A percentile compares a stretch with the other conserved stretches of the same genome.
phyloP scores from a whole-genome alignment of 2,797 vertebrate genomes.

The Pipistrellus pygmaeus region DNA sequence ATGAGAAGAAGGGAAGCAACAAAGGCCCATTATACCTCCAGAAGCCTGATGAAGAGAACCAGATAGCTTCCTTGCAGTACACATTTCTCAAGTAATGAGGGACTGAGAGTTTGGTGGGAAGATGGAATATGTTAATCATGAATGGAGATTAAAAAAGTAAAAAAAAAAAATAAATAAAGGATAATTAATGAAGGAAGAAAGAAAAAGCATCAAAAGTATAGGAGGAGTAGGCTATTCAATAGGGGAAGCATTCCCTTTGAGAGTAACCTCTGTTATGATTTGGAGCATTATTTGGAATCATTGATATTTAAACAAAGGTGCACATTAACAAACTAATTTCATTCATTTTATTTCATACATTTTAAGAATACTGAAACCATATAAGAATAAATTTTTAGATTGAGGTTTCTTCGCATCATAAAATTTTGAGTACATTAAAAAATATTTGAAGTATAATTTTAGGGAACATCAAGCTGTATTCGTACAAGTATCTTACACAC shows the following conservation, averaged over 20 bases:
- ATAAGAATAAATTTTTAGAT: neutral
- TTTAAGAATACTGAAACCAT: neutral
- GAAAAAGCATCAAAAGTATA: neutral
- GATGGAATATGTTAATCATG: neutral
- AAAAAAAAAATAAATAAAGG: conserved; percentile 8
- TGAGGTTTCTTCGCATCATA: neutral
- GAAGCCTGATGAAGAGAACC: neutral
- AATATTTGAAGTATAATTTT: conserved; percentile 39
- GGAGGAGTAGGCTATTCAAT: neutral
- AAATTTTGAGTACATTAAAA: conserved; percentile 1
- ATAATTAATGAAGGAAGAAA: neutral
- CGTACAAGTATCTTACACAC: neutral
- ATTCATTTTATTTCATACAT: neutral
- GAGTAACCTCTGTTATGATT: neutral
- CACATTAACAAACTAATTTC: neutral
- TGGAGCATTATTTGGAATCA: neutral
- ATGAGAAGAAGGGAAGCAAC: neutral
- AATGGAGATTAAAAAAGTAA: neutral
- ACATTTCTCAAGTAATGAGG: neutral
- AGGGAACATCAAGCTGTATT: neutral
- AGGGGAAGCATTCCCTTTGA: neutral
- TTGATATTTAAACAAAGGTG: neutral
- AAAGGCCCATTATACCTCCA: neutral
- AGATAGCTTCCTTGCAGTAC: neutral
- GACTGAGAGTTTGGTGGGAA: neutral